Evolutionary conservation across 2,888 invertebrate species (phyloP).

Genomic region (Ceratothoa steindachneri): DNA sequence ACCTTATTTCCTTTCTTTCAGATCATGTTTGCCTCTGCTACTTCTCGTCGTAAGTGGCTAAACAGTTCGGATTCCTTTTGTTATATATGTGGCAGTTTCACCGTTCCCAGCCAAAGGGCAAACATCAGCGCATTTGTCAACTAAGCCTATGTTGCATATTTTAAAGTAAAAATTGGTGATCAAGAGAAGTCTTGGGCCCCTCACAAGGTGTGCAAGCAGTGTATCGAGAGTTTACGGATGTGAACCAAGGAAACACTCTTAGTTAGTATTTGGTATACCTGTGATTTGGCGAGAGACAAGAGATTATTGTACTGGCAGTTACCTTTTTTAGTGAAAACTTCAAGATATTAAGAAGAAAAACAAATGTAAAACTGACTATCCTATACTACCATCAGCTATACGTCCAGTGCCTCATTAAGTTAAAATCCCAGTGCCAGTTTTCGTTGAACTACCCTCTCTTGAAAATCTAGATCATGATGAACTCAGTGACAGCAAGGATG

Average conservation of each 20-base stretch:
- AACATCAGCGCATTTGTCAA: slow-evolving; percentile 41
- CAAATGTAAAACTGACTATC: slow-evolving; percentile 33
- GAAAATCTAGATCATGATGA: slow-evolving; percentile 9
- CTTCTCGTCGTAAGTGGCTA: too few species aligned
- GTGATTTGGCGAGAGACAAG: slow-evolving; percentile 46
- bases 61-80: too few species aligned
- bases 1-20: too few species aligned
- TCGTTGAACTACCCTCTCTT: too few species aligned
- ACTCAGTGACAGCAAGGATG: slow-evolving; percentile 19
- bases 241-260: slow-evolving; percentile 47
- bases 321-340: slow-evolving; percentile 45
- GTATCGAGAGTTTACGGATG: slow-evolving; percentile 43
- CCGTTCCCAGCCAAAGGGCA: slow-evolving; percentile 12
- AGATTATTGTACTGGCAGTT: slow-evolving; percentile 44
- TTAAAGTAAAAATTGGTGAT: slow-evolving; percentile 46
- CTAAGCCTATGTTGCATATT: slow-evolving; percentile 48
- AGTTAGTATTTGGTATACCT: slow-evolving; percentile 44
- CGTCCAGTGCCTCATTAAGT: slow-evolving; percentile 37
- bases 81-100: slow-evolving; percentile 20
- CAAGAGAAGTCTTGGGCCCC: slow-evolving; percentile 39
- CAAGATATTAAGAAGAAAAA: slow-evolving; percentile 45
- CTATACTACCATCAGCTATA: slow-evolving; percentile 43
- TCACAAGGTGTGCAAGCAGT: slow-evolving; percentile 35
- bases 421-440: slow-evolving; percentile 38
- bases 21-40: too few species aligned